phyloP scores from a whole-genome alignment of 2,888 invertebrate species.

The Chironomus tentans region DNA sequence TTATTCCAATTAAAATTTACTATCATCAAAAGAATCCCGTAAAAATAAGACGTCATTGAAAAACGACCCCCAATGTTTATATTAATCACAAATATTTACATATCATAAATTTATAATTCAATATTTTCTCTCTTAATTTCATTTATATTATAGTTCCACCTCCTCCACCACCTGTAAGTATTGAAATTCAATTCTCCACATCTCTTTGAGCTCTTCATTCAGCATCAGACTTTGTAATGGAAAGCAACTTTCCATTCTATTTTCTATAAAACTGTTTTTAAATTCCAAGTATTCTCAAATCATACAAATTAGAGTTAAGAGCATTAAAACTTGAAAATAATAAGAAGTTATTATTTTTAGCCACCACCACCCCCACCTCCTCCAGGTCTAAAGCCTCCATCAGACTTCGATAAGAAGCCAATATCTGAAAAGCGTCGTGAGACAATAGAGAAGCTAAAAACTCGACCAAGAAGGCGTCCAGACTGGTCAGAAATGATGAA shows the following conservation, averaged over 20 bases:
- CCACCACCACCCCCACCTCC: constrained; percentile 66
- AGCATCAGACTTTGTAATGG: too few species aligned
- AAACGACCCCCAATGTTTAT: too few species aligned
- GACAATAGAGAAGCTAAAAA: constrained; percentile 60
- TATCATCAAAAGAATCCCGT: too few species aligned
- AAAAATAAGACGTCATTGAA: too few species aligned
- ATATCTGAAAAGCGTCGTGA: constrained; percentile 53
- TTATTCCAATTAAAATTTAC: too few species aligned
- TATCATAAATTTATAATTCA: background rate
- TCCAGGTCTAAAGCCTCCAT: constrained; percentile 53
- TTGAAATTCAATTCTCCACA: background rate
- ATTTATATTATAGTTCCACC: constrained; percentile 34
- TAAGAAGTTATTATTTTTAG: constrained; percentile 31
- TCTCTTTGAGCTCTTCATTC: too few species aligned
- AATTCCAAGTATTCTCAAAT: too few species aligned
- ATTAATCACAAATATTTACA: too few species aligned
- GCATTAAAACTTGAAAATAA: too few species aligned
- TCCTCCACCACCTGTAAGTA: constrained; percentile 36
- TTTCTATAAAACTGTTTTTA: too few species aligned
- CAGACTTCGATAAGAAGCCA: constrained; percentile 51
- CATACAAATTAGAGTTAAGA: too few species aligned
- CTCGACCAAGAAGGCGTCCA: constrained; percentile 69
- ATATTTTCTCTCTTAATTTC: background rate
- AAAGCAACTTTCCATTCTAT: too few species aligned
- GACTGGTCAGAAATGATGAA: constrained; percentile 89